Evolutionary conservation across 1,140 invertebrate genomes (phyloP).

Genomic region (Orius laevigatus): DNA sequence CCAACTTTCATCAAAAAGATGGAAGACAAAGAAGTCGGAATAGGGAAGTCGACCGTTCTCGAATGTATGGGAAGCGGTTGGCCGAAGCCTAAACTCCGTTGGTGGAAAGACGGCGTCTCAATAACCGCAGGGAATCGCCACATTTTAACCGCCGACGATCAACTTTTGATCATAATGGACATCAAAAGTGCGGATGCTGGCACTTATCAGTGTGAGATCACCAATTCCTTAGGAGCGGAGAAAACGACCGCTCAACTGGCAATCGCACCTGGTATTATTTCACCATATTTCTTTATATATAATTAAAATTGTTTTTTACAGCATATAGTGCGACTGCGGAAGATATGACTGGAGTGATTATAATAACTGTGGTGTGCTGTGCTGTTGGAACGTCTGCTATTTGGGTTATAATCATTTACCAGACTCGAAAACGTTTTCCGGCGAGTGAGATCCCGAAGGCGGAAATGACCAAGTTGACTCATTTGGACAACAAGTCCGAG

Average conservation of each 20-base stretch:
- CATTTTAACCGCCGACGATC: constrained; percentile 71
- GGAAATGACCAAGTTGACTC: constrained; percentile 16
- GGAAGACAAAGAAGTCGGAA: constrained; percentile 62
- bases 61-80: constrained; percentile 75
- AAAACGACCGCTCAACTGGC: constrained; percentile 34
- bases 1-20: constrained; percentile 72
- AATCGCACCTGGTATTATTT: constrained; percentile 34
- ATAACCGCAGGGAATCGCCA: constrained; percentile 46
- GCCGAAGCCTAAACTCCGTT: constrained; percentile 71
- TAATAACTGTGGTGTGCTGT: constrained; percentile 78
- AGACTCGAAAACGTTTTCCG: constrained; percentile 47
- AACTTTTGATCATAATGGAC: constrained; percentile 72
- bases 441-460: constrained; percentile 24
- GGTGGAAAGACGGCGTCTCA: constrained; percentile 69
- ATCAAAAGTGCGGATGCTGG: constrained; percentile 61
- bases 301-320: constrained; percentile 8
- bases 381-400: constrained; percentile 75
- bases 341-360: constrained; percentile 65
- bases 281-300: neutral
- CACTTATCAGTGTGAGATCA: constrained; percentile 74
- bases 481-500: constrained; percentile 29
- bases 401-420: constrained; percentile 85
- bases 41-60: constrained; percentile 64
- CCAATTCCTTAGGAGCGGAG: constrained; percentile 60
- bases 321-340: constrained; percentile 23